Conservation (phyloP, 2,113 vertebrate species). For the Polyodon spathula region DNA sequence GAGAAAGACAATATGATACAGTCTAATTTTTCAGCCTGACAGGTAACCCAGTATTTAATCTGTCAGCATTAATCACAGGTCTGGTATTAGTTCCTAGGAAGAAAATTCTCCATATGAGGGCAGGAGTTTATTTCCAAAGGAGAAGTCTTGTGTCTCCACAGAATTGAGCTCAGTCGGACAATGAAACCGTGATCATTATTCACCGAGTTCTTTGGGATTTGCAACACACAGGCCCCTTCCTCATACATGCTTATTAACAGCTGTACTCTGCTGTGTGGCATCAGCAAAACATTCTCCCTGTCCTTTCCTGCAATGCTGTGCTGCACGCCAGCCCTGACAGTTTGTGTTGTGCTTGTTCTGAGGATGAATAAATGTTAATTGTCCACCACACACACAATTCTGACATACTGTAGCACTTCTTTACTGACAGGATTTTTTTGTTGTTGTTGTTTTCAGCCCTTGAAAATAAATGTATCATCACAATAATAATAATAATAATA, state of each 20-base stretch:
- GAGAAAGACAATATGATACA: not conserved
- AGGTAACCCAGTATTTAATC: conserved; percentile 14
- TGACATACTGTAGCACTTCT: no score
- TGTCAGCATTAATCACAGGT: conserved; percentile 21
- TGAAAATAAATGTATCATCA: no score
- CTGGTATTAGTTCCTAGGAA: conserved; percentile 4
- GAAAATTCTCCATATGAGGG: conserved; percentile 6
- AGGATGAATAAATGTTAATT: no score
- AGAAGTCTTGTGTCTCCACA: conserved; percentile 5
- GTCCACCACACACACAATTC: no score
- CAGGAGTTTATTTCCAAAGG: conserved; percentile 5
- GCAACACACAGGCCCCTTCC: not conserved
- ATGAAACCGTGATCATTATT: conserved; percentile 18
- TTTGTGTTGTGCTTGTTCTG: no score
- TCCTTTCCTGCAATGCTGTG: not conserved
- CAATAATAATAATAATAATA: no score
- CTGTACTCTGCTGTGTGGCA: not conserved
- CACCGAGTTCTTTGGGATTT: conserved; percentile 13
- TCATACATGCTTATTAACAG: not conserved
- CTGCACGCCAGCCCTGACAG: no score
- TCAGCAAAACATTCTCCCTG: conserved; percentile 1
- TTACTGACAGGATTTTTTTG: no score
- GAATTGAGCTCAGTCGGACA: conserved; percentile 4
- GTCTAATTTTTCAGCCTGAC: conserved; percentile 19
- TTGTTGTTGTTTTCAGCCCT: no score